Evolutionary conservation across 2,797 vertebrate genomes (phyloP).

Genomic region (Periophthalmus magnuspinnatus): DNA sequence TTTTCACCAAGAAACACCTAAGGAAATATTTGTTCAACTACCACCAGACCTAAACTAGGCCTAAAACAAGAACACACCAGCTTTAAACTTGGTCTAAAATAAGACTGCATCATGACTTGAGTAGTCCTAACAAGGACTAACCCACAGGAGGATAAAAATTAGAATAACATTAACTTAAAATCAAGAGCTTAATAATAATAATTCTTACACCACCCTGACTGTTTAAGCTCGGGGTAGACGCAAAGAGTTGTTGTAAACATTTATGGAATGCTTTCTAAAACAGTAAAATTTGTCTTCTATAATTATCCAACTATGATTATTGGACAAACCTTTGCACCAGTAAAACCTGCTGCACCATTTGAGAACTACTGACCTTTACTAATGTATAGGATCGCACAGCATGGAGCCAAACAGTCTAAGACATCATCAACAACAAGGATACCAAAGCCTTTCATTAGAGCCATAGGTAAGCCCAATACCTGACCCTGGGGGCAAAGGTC

Average conservation of each 20-base stretch:
- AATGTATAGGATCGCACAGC: slow-evolving; percentile 16
- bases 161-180: no score
- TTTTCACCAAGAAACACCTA: no score
- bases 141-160: no score
- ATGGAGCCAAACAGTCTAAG: slow-evolving; percentile 52
- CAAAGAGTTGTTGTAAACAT: background rate
- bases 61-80: no score
- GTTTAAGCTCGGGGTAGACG: background rate
- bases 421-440: slow-evolving; percentile 41
- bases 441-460: slow-evolving; percentile 37
- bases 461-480: slow-evolving; percentile 21
- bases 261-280: background rate
- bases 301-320: background rate
- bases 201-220: background rate
- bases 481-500: slow-evolving; percentile 56
- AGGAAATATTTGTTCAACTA: no score
- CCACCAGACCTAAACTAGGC: no score
- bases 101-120: no score
- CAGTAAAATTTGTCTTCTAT: background rate
- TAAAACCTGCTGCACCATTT: background rate
- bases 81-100: no score
- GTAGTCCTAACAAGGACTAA: no score
- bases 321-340: background rate
- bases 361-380: background rate
- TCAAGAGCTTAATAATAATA: no score